Evolutionary conservation across 2,888 invertebrate genomes (phyloP), one percentile per base, ranked within the genome.

Genomic region (Malachius bipustulatus): DNA sequence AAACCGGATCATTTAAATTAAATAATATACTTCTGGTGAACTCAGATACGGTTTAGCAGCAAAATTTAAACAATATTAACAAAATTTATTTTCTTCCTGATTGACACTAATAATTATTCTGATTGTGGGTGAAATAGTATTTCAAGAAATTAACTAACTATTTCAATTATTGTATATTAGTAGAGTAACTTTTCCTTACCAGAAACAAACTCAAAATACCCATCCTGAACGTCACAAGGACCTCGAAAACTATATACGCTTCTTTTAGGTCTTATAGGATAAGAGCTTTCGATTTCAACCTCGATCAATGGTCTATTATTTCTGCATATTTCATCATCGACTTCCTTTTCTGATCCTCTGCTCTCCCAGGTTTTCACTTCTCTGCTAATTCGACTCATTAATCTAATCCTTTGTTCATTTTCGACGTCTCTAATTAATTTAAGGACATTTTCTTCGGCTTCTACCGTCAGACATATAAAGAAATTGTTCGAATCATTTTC

Each of bases 281-380:
- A 81, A 26, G 69, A 67, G 14, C 71, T 66, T 54, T 75, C 76
- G 24, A 79, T 64, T 61, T 83, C 79, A 4, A 82, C 65, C 56
- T 79, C 75, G 30, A 77, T 64, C 4, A 77, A 62, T 1, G 75
- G 66, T 36, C 78, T 65, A 4, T 62, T 65, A 27, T 70, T 69
- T 11, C 69, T 55, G 13, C 65, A 50, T 1, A 65, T 54, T 4
- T 40, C 40, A 30, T 72, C 65, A 33, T 66, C 68, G 29, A 83
- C 70, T 59, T 80, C 80, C 3, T 43, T 44, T 42, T 75, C 77
- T 49, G 82, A 80, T 14, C 82, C 82, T 3, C 73, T 59, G 38
- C 67, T 66, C 13, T 56, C 54, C 81, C 82, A 82, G 0, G 59
- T 52, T 4, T 64, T 60, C 9, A 40, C 28, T 2, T 28, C 11